Conservation (phyloP, 1,140 invertebrate species). For the Drosophila ananassae region DNA sequence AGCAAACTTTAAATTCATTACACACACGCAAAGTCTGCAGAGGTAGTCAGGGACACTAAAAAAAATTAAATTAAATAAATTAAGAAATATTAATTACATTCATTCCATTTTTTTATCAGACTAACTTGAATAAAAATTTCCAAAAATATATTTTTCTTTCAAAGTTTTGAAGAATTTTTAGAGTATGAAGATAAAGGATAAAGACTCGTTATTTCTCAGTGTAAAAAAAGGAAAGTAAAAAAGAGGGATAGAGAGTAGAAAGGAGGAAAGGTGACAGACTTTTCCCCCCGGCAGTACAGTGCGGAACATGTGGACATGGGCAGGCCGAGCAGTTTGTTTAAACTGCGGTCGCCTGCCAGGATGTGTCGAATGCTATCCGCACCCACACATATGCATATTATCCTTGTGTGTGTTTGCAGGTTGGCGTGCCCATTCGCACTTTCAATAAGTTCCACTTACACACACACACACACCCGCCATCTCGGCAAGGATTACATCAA, state of each 20-base stretch:
- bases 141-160: too few relatives aligned
- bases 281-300: constrained; percentile 24
- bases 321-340: constrained; percentile 70
- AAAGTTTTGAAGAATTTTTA: too few relatives aligned
- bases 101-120: too few relatives aligned
- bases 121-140: neutral
- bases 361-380: constrained; percentile 34
- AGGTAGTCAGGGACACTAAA: neutral
- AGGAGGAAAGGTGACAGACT: constrained; percentile 63
- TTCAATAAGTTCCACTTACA: constrained; percentile 58
- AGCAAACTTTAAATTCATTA: constrained; percentile 82
- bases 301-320: constrained; percentile 39
- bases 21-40: constrained; percentile 72
- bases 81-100: neutral
- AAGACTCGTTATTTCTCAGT: neutral
- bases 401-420: constrained; percentile 35
- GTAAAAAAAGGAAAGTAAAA: constrained; percentile 17
- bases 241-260: neutral
- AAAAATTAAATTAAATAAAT: neutral
- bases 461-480: constrained; percentile 19
- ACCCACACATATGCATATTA: constrained; percentile 22
- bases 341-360: constrained; percentile 70
- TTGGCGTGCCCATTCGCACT: constrained; percentile 61
- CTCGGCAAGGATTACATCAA: neutral
- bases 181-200: too few relatives aligned